Conservation (phyloP, 2,113 vertebrate species). For the Australoheros scitulus region DNA sequence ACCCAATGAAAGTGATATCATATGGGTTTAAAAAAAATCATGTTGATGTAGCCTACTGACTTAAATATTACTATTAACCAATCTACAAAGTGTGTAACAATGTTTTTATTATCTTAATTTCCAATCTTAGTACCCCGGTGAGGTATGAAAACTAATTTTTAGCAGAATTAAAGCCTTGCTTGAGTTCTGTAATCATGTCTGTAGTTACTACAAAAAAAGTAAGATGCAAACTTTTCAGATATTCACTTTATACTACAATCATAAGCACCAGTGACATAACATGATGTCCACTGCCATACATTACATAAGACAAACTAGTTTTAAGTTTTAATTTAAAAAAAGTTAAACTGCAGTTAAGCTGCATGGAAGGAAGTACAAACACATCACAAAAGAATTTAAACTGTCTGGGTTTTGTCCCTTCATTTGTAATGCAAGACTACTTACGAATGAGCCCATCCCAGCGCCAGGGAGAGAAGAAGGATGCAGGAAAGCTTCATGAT, state of each 20-base stretch:
- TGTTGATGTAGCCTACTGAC: background rate
- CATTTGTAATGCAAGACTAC: conserved; percentile 20
- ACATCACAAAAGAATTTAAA: background rate
- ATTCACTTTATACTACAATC: background rate
- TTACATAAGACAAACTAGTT: background rate
- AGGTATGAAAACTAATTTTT: background rate
- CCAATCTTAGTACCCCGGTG: background rate
- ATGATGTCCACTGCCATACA: background rate
- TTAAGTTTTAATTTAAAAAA: background rate
- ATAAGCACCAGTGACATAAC: background rate
- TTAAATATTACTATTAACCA: background rate
- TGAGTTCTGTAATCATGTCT: background rate
- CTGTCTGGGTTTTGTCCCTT: background rate
- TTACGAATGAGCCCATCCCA: conserved; percentile 53
- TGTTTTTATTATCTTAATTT: background rate
- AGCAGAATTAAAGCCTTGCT: background rate
- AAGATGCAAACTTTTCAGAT: background rate
- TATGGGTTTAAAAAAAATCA: background rate
- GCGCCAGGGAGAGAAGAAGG: conserved; percentile 60
- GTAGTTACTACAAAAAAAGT: background rate
- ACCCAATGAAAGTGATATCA: background rate
- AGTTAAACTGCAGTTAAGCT: background rate
- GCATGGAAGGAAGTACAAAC: background rate
- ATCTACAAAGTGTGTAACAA: background rate
- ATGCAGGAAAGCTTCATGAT: conserved; percentile 68